Evolutionary conservation across 2,888 invertebrate species (phyloP).

Genomic region (Tipula confusa): DNA sequence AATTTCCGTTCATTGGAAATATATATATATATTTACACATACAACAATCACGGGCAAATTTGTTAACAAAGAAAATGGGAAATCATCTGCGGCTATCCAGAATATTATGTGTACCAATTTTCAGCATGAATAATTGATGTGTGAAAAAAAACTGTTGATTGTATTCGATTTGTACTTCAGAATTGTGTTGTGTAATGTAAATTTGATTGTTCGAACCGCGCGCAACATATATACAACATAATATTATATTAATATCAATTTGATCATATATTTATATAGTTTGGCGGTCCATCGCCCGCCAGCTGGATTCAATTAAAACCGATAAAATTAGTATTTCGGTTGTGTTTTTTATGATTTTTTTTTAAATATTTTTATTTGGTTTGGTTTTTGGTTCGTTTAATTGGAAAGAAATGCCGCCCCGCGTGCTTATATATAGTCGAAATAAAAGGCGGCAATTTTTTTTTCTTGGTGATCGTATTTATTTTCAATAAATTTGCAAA

Average conservation of each 20-base stretch:
- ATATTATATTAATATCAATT: not conserved
- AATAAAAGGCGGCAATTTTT: not conserved
- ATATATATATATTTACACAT: not conserved
- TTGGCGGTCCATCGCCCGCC: not conserved
- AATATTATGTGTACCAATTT: not conserved
- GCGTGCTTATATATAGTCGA: not conserved
- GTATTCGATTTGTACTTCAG: not conserved
- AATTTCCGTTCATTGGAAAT: not conserved
- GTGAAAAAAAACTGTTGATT: not conserved
- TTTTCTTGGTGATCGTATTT: not conserved
- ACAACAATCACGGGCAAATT: no score
- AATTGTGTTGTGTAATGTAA: not conserved
- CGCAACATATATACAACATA: not conserved
- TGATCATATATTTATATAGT: not conserved
- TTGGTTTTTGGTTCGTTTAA: not conserved
- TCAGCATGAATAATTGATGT: slow-evolving; percentile 3
- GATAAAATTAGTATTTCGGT: not conserved
- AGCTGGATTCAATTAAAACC: not conserved
- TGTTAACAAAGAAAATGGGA: not conserved
- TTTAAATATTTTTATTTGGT: no score
- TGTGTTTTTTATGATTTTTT: not conserved
- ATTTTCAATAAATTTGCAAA: slow-evolving; percentile 14
- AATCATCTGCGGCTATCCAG: not conserved
- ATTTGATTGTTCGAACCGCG: not conserved
- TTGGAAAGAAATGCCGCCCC: slow-evolving; percentile 6